These are phyloP conservation scores for Pipistrellus pygmaeus DNA, from an alignment of 2,797 vertebrate species.

Conservation along the genomic window DNA sequence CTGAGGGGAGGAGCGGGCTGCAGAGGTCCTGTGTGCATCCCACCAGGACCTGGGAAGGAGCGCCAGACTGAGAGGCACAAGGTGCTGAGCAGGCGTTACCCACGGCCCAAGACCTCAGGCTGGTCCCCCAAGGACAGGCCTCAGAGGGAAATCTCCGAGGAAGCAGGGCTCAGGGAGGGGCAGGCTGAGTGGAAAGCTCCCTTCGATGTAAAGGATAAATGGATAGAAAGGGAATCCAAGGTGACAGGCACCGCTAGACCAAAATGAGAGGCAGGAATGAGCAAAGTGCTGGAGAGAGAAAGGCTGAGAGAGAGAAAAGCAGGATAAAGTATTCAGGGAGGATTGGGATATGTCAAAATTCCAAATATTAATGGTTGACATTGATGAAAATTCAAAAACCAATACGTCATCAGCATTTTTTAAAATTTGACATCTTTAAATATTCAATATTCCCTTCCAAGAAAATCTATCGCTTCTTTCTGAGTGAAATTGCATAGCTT, in stretches of 20 bases:
- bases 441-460: slow-evolving; percentile 14
- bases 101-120: neutral
- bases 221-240: neutral
- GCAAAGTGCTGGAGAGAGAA: rapidly evolving
- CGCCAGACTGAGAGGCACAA: neutral
- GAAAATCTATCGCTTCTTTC: slow-evolving; percentile 10
- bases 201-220: neutral
- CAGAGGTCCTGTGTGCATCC: neutral
- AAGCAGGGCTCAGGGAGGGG: neutral
- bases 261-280: neutral
- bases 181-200: neutral
- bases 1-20: neutral
- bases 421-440: too few relatives aligned
- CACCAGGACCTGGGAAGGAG: neutral
- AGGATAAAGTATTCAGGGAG: neutral
- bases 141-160: neutral
- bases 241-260: neutral
- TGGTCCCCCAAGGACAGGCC: neutral
- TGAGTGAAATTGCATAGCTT: neutral
- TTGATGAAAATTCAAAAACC: slow-evolving; percentile 29
- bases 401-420: neutral
- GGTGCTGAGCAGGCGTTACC: neutral
- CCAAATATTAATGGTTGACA: neutral
- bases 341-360: neutral
- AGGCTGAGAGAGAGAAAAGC: neutral